Base-by-base conservation (phyloP, 2,797 vertebrate species). In the Peromyscus eremicus region DNA sequence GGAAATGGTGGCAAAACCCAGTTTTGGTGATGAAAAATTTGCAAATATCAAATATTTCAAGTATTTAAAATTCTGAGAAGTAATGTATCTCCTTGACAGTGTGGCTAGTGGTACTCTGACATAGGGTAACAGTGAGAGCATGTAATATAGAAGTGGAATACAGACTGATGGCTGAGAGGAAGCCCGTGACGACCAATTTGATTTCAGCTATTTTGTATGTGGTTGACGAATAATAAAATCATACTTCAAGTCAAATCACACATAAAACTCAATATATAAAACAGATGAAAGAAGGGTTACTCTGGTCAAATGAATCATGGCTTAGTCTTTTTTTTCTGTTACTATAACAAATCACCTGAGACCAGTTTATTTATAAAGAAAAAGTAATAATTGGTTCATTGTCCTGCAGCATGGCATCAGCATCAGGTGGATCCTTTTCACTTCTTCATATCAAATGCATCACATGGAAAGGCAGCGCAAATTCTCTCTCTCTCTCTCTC, bases 231-330 rank as follows among this genome's bases (percentile, higher is more conserved):
- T 76, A 68, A 91, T 2, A 79, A 82, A 75, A 91, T 75, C 9
- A 76, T 60, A 81, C 82, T 94, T 66, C 17, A 92, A 91, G 68
- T 71, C 34, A 86, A 92, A 76, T 29, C 60, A 76, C 40, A 76
- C 13, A 6, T 60, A 29, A 95, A 96, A 83, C 29, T 66, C 25
- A 88, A 19, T 25, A 46, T 40, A 55, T 11, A 62, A 93, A 94
- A 87, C 6, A 34, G 5, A 84, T 62, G 6, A 87, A 91, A 87
- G 7, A 13, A 37, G 37, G 77, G 32, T 3, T 16, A 9, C 34
- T 37, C 66, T 37, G 23, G 13, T 29, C 46, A 80, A 64, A 62
- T n/a, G 4, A 95, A 55, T 60, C 23, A 75, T 27, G 25, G 46
- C 40, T 82, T 82, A 23, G 23, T 34, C n/a, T 70, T 19, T 70